These are phyloP conservation scores for Mactromeris polynyma DNA, from an alignment of 2,888 invertebrate genomes.

Conservation along the genomic window DNA sequence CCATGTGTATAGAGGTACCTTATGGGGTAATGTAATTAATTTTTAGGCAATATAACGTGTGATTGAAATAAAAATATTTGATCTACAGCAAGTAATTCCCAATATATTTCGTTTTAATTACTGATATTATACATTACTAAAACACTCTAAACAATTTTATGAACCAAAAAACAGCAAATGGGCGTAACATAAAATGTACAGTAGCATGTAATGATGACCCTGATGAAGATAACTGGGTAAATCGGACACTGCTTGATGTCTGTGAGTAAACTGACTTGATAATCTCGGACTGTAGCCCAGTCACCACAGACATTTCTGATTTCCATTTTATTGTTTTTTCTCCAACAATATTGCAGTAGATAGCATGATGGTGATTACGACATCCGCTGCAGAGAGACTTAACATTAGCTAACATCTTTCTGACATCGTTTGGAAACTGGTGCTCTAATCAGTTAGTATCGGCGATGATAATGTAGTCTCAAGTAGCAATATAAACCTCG, in stretches of 20 bases:
- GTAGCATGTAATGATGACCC: too few species aligned
- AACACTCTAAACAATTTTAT: too few species aligned
- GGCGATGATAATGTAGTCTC: neutral
- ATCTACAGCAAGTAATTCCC: too few species aligned
- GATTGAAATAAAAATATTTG: too few species aligned
- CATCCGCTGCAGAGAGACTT: neutral
- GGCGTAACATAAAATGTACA: too few species aligned
- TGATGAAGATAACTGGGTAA: neutral
- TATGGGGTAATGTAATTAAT: too few species aligned
- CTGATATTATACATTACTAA: too few species aligned
- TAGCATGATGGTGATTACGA: neutral
- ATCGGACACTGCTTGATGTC: neutral
- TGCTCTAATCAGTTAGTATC: slow-evolving; percentile 4
- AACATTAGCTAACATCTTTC: neutral
- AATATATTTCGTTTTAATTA: too few species aligned
- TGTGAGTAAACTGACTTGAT: neutral
- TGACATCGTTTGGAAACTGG: slow-evolving; percentile 18
- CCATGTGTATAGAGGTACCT: too few species aligned
- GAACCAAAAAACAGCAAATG: too few species aligned
- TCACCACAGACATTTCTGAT: neutral
- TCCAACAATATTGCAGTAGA: neutral
- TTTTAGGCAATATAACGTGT: too few species aligned
- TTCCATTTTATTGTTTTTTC: neutral
- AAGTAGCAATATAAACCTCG: slow-evolving; percentile 11
- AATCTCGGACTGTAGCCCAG: neutral